Evolutionary conservation across 1,140 invertebrate genomes (phyloP).

Genomic region (Onthophagus taurus): DNA sequence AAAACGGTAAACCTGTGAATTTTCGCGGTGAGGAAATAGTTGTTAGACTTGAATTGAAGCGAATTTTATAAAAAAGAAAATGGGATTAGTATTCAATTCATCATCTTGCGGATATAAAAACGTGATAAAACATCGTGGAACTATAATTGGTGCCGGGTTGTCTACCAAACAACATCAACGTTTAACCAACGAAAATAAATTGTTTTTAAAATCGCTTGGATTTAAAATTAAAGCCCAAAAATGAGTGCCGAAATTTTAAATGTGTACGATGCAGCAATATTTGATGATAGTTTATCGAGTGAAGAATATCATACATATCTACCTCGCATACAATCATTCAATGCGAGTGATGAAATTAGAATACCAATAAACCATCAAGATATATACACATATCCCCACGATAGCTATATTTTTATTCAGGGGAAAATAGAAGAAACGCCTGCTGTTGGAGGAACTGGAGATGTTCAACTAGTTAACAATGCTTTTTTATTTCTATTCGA

Average conservation of each 20-base stretch:
- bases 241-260: slow-evolving; percentile 8
- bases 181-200: slow-evolving; percentile 3
- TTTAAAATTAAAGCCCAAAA: background rate
- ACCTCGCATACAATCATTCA: too few relatives aligned
- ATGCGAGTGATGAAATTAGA: slow-evolving; percentile 22
- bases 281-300: background rate
- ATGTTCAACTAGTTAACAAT: slow-evolving; percentile 31
- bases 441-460: background rate
- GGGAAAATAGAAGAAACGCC: slow-evolving; percentile 22
- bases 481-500: slow-evolving; percentile 36
- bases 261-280: background rate
- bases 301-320: slow-evolving; percentile 17
- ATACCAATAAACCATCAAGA: slow-evolving; percentile 23
- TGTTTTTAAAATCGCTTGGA: too few relatives aligned
- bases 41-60: slow-evolving; percentile 1
- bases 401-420: slow-evolving; percentile 20
- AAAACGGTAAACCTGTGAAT: slow-evolving; percentile 18
- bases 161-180: too few relatives aligned
- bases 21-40: slow-evolving; percentile 16
- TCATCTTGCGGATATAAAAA: too few relatives aligned
- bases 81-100: too few relatives aligned
- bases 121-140: too few relatives aligned
- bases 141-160: too few relatives aligned
- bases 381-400: slow-evolving; percentile 16
- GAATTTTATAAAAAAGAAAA: too few relatives aligned